These are phyloP conservation scores for Apolygus lucorum DNA, from an alignment of 1,140 invertebrate species.

Conservation along the genomic window DNA sequence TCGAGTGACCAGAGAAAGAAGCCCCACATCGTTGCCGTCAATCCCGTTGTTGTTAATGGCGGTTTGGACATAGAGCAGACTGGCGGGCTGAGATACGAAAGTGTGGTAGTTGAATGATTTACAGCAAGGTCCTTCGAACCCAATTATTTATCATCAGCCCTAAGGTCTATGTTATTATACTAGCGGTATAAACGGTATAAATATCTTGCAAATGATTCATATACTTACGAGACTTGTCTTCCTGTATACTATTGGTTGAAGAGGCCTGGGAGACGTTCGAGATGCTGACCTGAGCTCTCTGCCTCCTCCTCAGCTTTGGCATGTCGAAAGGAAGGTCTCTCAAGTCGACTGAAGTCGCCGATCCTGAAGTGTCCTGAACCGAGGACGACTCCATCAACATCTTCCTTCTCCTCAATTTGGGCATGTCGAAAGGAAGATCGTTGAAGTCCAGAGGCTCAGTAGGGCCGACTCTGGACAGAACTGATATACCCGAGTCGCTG, in stretches of 20 bases:
- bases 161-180: too few species aligned
- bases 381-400: not conserved
- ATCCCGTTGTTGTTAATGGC: too few species aligned
- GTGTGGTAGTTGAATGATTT: too few species aligned
- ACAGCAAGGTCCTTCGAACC: too few species aligned
- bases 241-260: conserved; percentile 64
- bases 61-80: too few species aligned
- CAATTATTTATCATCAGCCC: too few species aligned
- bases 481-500: conserved; percentile 75
- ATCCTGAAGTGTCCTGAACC: conserved; percentile 48
- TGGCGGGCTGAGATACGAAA: too few species aligned
- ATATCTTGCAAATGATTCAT: too few species aligned
- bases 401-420: conserved; percentile 63
- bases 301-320: conserved; percentile 68
- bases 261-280: conserved; percentile 57
- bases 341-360: conserved; percentile 63
- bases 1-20: too few species aligned
- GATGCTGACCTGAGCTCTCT: conserved; percentile 37
- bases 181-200: too few species aligned
- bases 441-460: conserved; percentile 47
- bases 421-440: conserved; percentile 80
- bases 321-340: conserved; percentile 78
- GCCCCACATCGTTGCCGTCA: too few species aligned
- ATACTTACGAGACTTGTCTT: conserved; percentile 44
- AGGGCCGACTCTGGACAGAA: conserved; percentile 49